A percentile compares a stretch with the other conserved stretches of the same genome.
Conservation (phyloP, 2,113 vertebrate genomes). For the Okapia johnstoni region DNA sequence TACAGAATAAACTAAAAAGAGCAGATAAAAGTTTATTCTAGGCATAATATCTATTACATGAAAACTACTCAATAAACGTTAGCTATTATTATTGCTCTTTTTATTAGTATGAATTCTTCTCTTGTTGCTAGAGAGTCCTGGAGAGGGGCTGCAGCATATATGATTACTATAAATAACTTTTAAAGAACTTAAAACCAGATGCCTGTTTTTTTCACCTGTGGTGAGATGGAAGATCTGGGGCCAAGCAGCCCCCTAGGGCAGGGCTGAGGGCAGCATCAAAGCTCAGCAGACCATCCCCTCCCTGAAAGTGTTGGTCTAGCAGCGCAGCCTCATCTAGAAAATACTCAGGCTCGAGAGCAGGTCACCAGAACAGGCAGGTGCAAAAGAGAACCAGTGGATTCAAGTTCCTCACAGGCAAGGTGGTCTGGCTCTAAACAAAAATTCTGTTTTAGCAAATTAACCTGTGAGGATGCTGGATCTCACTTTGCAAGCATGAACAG, state of each 20-base stretch:
- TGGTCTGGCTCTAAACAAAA: conserved; percentile 45
- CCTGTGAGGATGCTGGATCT: background rate
- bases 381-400: background rate
- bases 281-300: background rate
- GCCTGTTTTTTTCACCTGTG: background rate
- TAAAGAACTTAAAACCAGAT: conserved; percentile 1
- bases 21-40: background rate
- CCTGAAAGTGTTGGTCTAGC: background rate
- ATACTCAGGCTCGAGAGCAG: background rate
- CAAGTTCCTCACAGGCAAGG: background rate
- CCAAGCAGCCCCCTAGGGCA: background rate
- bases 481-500: background rate
- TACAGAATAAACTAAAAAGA: background rate
- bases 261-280: background rate
- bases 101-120: background rate
- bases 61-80: background rate
- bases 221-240: background rate
- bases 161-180: background rate
- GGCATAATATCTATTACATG: background rate
- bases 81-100: background rate
- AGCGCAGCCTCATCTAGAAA: background rate
- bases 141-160: background rate
- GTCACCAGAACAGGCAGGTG: background rate
- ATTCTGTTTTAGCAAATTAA: conserved; percentile 37
- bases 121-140: background rate